Percentiles rank a stretch among this genome's conserved stretches.
Conservation (phyloP, 2,888 invertebrate genomes). For the Nycteola revayana region DNA sequence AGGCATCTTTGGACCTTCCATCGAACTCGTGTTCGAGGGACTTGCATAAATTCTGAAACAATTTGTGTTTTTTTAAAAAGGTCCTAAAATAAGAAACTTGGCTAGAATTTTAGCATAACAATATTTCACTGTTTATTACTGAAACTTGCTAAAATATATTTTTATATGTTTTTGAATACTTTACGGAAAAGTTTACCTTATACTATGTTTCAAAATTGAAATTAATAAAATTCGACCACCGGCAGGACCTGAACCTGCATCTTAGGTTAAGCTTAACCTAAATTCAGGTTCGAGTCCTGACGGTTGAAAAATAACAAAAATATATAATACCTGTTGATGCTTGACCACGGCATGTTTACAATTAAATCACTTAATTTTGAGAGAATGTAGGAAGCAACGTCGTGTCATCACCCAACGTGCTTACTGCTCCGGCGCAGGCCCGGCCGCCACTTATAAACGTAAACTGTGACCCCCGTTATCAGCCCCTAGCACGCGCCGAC, state of each 20-base stretch:
- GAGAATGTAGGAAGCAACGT: constrained; percentile 67
- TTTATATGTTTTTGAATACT: too few species aligned
- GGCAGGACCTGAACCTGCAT: too few species aligned
- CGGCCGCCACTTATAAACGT: constrained; percentile 57
- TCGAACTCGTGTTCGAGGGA: constrained; percentile 68
- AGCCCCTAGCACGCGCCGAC: constrained; percentile 64
- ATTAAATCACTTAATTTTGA: constrained; percentile 69
- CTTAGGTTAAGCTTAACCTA: too few species aligned
- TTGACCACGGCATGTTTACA: constrained; percentile 73
- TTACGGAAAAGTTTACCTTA: too few species aligned
- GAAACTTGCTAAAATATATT: too few species aligned
- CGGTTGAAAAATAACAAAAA: too few species aligned
- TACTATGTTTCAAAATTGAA: too few species aligned
- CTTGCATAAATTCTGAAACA: constrained; percentile 70
- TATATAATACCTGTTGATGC: constrained; percentile 70
- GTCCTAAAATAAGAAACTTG: neutral
- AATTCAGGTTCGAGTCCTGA: too few species aligned
- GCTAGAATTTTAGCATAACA: too few species aligned
- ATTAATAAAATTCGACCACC: too few species aligned
- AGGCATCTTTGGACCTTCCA: constrained; percentile 35
- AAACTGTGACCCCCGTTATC: constrained; percentile 71
- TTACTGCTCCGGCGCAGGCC: constrained; percentile 48
- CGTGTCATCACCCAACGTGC: constrained; percentile 53
- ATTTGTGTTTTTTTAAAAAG: constrained; percentile 7
- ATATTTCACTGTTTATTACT: too few species aligned